Base-by-base conservation (phyloP, 53 echinoderm and acorn worm species). In the Holothuria scabra region DNA sequence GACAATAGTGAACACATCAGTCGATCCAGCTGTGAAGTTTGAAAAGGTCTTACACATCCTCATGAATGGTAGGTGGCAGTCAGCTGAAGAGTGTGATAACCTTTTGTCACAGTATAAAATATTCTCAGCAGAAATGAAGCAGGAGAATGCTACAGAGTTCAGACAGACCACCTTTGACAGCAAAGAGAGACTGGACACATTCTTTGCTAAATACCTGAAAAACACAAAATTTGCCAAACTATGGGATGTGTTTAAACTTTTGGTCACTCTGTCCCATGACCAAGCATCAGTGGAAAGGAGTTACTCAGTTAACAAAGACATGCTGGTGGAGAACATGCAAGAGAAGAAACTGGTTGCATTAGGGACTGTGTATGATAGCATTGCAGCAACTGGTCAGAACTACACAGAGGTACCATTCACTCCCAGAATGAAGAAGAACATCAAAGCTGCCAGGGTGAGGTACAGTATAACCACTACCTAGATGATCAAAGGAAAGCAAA, bases 1-100 rank as follows among this genome's bases (percentile, higher is more conserved):
- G 60, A 22, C 60, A 60, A 4, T 22, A 60, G 60, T 60, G 60
- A 60, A 60, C 60, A 60, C 60, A 60, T 60, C 60, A 60, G 60
- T 60, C 60, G 60, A 60, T 60, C 60, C 60, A 60, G 60, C 60
- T 60, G 60, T 60, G 60, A 60, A 60, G 60, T 60, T 60, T 60
- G 60, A 60, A 21, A 60, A 60, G 24, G 8, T 60, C 60, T 22
- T 21, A 35, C 35, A 60, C 8, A 8, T 60, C 60, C 60, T 60
- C 60, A 60, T 60, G 8, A 60, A 60, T 60, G 60, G 60, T 9
- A 60, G 60, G 60, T 60, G 60, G 60, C 60, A 8, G 60, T 60
- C 60, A 60, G 60, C 60, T 60, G 60, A 60, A 60, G n/a, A 60
- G 60, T 60, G 21, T 60, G 60, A 60, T 60, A 60, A n/a, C n/a